Evolutionary conservation across 2,888 invertebrate species (phyloP).

Genomic region (Tuta absoluta): DNA sequence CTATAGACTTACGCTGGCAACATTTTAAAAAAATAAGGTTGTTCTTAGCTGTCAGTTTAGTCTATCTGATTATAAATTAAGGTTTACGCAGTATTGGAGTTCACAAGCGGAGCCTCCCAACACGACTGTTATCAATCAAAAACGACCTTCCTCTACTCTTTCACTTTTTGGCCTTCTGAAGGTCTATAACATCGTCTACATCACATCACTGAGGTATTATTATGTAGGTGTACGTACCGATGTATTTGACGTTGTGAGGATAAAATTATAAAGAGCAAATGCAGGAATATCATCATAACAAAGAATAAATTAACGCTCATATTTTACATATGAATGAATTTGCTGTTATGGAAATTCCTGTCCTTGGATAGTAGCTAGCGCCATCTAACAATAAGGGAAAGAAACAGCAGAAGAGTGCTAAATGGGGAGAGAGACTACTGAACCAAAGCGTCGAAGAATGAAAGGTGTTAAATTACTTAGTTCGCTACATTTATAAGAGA

Average conservation of each 20-base stretch:
- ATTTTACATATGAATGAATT: constrained; percentile 1
- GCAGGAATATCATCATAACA: not conserved
- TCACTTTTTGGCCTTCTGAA: constrained; percentile 24
- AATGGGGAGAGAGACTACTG: not conserved
- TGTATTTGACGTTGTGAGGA: too few species aligned
- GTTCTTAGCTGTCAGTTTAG: too few species aligned
- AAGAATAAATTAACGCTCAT: not conserved
- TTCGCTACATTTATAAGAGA: not conserved
- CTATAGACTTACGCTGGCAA: too few species aligned
- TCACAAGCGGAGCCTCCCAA: constrained; percentile 17
- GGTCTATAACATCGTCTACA: not conserved
- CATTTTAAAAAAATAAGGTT: too few species aligned
- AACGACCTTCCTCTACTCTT: constrained; percentile 22
- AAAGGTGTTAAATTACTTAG: not conserved
- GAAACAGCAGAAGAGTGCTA: not conserved
- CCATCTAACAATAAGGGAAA: not conserved
- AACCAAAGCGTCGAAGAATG: not conserved
- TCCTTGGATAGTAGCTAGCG: not conserved
- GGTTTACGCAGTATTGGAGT: constrained; percentile 3
- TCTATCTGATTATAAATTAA: too few species aligned
- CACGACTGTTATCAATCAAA: constrained; percentile 21
- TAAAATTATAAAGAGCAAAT: not conserved
- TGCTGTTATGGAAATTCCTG: not conserved
- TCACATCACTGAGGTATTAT: not conserved
- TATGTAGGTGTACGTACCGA: not conserved